phyloP scores from a whole-genome alignment of 2,797 vertebrate genomes.

The Tokudaia muenninki region DNA sequence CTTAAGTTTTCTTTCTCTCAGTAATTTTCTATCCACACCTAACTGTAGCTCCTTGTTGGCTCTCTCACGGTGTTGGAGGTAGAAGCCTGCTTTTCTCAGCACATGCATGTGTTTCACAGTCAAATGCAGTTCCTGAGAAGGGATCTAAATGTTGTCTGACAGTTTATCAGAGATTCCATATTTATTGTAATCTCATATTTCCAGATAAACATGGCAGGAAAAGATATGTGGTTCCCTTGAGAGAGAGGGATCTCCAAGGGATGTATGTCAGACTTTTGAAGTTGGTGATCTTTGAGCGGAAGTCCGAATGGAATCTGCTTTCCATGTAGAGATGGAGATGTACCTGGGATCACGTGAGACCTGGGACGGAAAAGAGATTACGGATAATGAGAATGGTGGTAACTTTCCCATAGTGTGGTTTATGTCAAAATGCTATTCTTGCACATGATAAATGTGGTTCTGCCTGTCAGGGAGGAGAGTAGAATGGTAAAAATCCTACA shows the following conservation, averaged over 20 bases:
- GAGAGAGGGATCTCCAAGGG: background rate
- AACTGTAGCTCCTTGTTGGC: background rate
- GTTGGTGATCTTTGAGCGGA: conserved; percentile 19
- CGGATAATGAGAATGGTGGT: background rate
- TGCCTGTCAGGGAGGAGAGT: background rate
- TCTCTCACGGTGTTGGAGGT: background rate
- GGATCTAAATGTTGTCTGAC: conserved; percentile 19
- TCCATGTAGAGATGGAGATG: background rate
- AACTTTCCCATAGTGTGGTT: background rate
- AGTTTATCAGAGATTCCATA: background rate
- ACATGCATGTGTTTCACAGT: background rate
- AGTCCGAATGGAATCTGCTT: conserved; percentile 13
- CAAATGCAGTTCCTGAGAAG: background rate
- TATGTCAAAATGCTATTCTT: background rate
- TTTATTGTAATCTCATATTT: conserved; percentile 61
- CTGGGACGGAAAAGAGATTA: background rate
- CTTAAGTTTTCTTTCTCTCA: conserved; percentile 14
- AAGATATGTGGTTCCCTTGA: conserved; percentile 41
- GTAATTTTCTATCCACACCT: background rate
- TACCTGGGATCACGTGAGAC: background rate
- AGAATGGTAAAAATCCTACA: background rate
- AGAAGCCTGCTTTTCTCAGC: background rate
- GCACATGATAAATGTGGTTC: background rate
- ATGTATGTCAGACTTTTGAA: conserved; percentile 53
- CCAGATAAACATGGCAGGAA: conserved; percentile 26